phyloP scores from a whole-genome alignment of 2,888 invertebrate species.

The Chaetoderma sp. region DNA sequence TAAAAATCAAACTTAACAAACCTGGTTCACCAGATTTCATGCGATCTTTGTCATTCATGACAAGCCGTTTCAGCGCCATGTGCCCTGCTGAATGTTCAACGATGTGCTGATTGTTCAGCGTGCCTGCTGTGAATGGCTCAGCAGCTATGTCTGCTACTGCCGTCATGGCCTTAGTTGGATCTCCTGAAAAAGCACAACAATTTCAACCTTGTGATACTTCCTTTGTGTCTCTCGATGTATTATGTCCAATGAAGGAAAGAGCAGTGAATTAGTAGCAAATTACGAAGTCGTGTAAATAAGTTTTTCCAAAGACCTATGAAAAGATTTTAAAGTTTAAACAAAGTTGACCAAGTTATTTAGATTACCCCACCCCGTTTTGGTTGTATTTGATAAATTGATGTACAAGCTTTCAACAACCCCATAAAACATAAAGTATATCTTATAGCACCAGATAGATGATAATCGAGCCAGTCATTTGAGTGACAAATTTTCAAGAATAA shows the following conservation, averaged over 20 bases:
- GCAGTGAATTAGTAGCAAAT: background rate
- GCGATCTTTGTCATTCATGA: constrained; percentile 58
- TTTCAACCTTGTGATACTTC: background rate
- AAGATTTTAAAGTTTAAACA: no score
- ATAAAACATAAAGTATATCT: no score
- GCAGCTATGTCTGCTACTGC: constrained; percentile 60
- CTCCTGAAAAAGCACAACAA: constrained; percentile 44
- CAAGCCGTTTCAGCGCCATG: constrained; percentile 63
- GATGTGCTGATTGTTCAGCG: constrained; percentile 55
- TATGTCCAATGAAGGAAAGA: background rate
- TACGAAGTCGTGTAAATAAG: background rate
- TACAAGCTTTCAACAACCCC: no score
- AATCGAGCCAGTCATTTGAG: no score
- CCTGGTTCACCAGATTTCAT: constrained; percentile 53
- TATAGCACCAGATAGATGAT: no score
- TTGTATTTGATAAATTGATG: background rate
- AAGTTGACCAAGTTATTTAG: background rate
- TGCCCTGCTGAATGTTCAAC: constrained; percentile 66
- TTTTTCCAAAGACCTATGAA: background rate
- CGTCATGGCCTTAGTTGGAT: constrained; percentile 59
- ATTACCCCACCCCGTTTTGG: background rate
- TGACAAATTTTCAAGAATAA: no score
- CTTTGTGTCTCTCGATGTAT: background rate
- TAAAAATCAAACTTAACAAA: no score
- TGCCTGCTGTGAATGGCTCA: constrained; percentile 55